phyloP scores from a whole-genome alignment of 1,140 invertebrate species.

The Nebria ingens region DNA sequence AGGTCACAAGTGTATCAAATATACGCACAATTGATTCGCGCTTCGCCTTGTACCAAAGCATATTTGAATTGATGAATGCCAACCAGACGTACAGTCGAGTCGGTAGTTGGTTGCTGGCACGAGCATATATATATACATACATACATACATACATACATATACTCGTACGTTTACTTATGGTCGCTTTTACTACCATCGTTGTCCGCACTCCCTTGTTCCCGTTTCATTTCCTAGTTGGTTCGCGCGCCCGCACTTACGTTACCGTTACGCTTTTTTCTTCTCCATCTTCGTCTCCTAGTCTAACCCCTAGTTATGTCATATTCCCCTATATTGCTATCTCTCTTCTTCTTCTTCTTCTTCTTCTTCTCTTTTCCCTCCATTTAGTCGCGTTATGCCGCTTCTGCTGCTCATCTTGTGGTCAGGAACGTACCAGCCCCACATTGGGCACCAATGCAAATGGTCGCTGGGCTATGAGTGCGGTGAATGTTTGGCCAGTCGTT shows the following conservation, averaged over 20 bases:
- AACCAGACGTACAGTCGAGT: not conserved
- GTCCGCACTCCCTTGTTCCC: not conserved
- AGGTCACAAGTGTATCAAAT: not conserved
- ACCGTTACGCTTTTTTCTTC: not conserved
- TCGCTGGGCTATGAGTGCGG: not conserved
- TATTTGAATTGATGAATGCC: constrained; percentile 8
- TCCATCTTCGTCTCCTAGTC: not conserved
- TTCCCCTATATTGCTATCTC: no score
- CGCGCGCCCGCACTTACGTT: no score
- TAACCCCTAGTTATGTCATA: not conserved
- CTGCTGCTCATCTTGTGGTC: not conserved
- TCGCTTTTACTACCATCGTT: not conserved
- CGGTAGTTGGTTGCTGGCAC: not conserved
- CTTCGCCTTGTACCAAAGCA: not conserved
- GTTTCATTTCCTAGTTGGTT: constrained; percentile 2
- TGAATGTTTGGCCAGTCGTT: not conserved
- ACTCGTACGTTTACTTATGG: constrained; percentile 4
- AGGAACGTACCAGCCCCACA: not conserved
- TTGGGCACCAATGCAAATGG: not conserved
- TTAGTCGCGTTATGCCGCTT: not conserved
- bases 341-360: not conserved
- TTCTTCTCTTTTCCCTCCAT: not conserved
- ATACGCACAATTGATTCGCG: not conserved
- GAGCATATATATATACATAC: no score
- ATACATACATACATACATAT: not conserved